phyloP scores from a whole-genome alignment of 2,113 vertebrate genomes.

The Suncus etruscus region DNA sequence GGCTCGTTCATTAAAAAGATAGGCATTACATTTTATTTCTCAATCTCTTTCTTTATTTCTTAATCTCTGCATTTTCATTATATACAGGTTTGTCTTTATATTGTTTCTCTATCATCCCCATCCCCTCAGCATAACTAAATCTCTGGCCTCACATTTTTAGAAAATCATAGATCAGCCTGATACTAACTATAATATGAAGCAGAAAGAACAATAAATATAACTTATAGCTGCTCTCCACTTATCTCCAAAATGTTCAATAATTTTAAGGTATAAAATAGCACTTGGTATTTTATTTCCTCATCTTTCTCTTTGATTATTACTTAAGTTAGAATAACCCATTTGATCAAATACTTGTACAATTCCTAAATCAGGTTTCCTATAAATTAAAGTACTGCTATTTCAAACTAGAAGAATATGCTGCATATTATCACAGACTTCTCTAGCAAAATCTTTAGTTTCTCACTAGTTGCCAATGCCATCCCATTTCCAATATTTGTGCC shows the following conservation, averaged over 20 bases:
- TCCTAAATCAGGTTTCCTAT: not conserved
- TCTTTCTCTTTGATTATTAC: not conserved
- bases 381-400: not conserved
- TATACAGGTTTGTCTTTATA: not conserved
- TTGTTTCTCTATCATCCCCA: not conserved
- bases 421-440: not conserved
- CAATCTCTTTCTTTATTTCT: not conserved
- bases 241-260: not conserved
- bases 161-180: not conserved
- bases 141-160: not conserved
- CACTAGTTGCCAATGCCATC: not conserved
- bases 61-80: not conserved
- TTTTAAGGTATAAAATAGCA: constrained; percentile 6
- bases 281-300: not conserved
- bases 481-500: not conserved
- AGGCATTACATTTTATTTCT: not conserved
- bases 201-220: not conserved
- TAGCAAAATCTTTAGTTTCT: not conserved
- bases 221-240: not conserved
- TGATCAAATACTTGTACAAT: not conserved
- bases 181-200: not conserved
- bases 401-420: too few species aligned
- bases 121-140: not conserved
- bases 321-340: not conserved
- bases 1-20: not conserved